Conservation (phyloP, 2,113 vertebrate genomes). For the Acanthochromis polyacanthus region DNA sequence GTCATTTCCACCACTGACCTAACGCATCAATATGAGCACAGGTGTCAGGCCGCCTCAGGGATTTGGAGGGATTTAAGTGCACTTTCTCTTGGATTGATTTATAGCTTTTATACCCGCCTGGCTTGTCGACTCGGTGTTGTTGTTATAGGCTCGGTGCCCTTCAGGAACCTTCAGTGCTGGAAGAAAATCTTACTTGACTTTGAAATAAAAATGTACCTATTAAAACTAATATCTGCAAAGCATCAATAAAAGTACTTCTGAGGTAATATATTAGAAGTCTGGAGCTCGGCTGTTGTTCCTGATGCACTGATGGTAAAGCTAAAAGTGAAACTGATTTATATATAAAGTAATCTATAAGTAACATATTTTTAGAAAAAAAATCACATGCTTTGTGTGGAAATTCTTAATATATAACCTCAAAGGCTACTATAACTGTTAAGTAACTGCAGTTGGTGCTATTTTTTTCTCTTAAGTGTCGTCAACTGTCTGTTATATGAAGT, state of each 20-base stretch:
- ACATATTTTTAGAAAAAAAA: too few relatives aligned
- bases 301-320: too few relatives aligned
- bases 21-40: slow-evolving; percentile 60
- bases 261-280: too few relatives aligned
- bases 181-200: neutral
- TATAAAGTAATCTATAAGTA: too few relatives aligned
- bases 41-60: slow-evolving; percentile 59
- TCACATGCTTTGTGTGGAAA: too few relatives aligned
- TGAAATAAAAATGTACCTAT: neutral
- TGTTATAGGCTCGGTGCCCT: slow-evolving; percentile 28
- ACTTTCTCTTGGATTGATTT: slow-evolving; percentile 61
- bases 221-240: neutral
- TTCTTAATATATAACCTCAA: too few relatives aligned
- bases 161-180: slow-evolving; percentile 16
- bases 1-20: slow-evolving; percentile 63
- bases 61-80: slow-evolving; percentile 60
- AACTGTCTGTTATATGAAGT: too few relatives aligned
- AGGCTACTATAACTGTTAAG: too few relatives aligned
- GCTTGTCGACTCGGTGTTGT: neutral
- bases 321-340: too few relatives aligned
- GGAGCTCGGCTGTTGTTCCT: too few relatives aligned
- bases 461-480: too few relatives aligned
- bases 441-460: too few relatives aligned
- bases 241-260: neutral
- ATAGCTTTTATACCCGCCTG: slow-evolving; percentile 16